These are phyloP conservation scores for Meteorus sp. DNA, from an alignment of 1,140 invertebrate species.

Conservation along the genomic window DNA sequence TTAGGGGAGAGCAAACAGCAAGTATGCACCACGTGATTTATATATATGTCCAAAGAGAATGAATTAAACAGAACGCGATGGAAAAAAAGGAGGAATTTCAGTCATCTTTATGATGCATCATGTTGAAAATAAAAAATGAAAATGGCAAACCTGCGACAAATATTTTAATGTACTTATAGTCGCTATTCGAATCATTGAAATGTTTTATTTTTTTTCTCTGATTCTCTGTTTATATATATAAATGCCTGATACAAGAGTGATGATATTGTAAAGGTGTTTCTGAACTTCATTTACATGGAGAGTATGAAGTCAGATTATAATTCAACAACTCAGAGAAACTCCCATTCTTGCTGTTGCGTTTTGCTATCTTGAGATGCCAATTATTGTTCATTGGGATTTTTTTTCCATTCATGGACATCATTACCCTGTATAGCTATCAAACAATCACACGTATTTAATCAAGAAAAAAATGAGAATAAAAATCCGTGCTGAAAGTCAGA, in stretches of 20 bases:
- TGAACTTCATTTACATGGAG: too few species aligned
- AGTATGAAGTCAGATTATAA: too few species aligned
- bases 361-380: background rate
- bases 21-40: background rate
- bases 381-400: slow-evolving; percentile 2
- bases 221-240: too few species aligned
- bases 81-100: background rate
- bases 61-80: background rate
- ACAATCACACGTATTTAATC: slow-evolving; percentile 16
- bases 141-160: slow-evolving; percentile 20
- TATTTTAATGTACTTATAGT: slow-evolving; percentile 27
- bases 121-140: too few species aligned
- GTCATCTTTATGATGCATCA: background rate
- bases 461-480: background rate
- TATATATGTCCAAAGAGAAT: background rate
- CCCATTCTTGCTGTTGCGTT: slow-evolving; percentile 12
- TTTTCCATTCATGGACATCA: slow-evolving; percentile 12
- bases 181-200: slow-evolving; percentile 13
- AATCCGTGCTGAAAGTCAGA: too few species aligned
- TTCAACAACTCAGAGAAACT: background rate
- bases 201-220: slow-evolving; percentile 12
- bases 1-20: background rate
- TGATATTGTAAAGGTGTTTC: too few species aligned
- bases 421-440: slow-evolving; percentile 19
- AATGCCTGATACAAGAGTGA: too few species aligned